Evolutionary conservation across 2,113 vertebrate species (phyloP), one percentile per base, ranked within the genome.

Genomic region (Turnix velox): DNA sequence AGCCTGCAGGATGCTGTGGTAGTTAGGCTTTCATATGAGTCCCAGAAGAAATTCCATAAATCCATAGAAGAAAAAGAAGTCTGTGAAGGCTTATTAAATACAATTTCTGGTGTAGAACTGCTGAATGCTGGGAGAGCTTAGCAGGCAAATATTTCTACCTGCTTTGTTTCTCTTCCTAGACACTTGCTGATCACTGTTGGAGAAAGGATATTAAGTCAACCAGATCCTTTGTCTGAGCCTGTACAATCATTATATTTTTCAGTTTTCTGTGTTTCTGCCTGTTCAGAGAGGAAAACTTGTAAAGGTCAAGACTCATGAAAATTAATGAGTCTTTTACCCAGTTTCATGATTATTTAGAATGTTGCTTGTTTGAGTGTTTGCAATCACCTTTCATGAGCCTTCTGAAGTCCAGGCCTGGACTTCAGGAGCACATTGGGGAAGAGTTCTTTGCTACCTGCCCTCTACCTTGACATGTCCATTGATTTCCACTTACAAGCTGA

Each of bases 1-100:
- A 81, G 28, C 33, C 78, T 2, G 0, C 0, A 0, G 31, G 25
- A 17, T 17, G 1, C 61, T 84, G 72, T 43, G 16, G 17, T 48
- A 77, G 14, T 35, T 77, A 23, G 51, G 45, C 68, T 81, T 65
- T 63, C 54, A 31, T 30, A 11, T 20, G 55, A 61, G 37, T 65
- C 59, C 30, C 76, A 51, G 40, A 59, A 91, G 40, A 0, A 0
- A 55, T 72, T 80, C 75, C 11, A 31, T 66, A 74, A 73, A 81
- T 43, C 49, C 1, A 0, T 12, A 23, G 40, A 84, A 87, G 18
- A 18, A 65, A 75, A 80, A 72, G 33, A 74, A 12, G 23, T 23
- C 59, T 77, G 14, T 61, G 40, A 62, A 78, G 65, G 10, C 33
- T 77, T 63, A 58, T 74, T 89, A 87, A 77, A 84, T 39, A 48